Evolutionary conservation across 2,888 invertebrate genomes (phyloP), one percentile per base, ranked within the genome.

Genomic region (Limenitis arthemis): DNA sequence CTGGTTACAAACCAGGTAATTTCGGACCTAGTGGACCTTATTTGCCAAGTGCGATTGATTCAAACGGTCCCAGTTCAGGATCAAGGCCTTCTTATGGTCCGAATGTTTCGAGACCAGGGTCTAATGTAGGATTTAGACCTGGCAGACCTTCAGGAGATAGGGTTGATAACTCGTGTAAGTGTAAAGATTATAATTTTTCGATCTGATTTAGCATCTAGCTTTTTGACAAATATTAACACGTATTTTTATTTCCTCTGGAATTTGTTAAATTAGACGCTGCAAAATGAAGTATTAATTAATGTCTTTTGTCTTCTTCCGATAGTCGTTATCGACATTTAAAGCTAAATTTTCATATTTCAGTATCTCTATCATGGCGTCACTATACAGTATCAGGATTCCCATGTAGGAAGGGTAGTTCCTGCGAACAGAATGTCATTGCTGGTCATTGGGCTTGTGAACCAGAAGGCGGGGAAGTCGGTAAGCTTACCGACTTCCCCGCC

Each of bases 361-460:
- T 79, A 49, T 70, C 85, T 62, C 86, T 87, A 34, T 88, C 91
- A 0, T 94, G 93, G 91, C 88, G 89, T 33, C 91, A 91, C 60
- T 94, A 92, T 77, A 93, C 95, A 1, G 95, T 95, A 2, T 92
- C 92, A 9, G 95, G 95, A 29, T 91, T 91, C 72, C 93, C 94
- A 0, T 95, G 95, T 61, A 89, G 91, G 34, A 73, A 88, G 5
- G 94, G 92, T 1, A 90, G 91, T 0, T 77, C 82, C 0, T 95
- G 95, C 64, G 89, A 90, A 30, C 91, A 91, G 73, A 94, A 95
- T 72, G 77, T 88, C 5, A 86, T 93, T 8, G 91, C 91, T 0
- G 94, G 94, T 0, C 94, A 95, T 67, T 95, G 94, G 91, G 93
- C 91, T 11, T 95, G 95, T 63, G 94, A 95, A 63, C 89, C 93